These are phyloP conservation scores for Athalia rosae DNA, from an alignment of 2,888 invertebrate species.

Conservation along the genomic window DNA sequence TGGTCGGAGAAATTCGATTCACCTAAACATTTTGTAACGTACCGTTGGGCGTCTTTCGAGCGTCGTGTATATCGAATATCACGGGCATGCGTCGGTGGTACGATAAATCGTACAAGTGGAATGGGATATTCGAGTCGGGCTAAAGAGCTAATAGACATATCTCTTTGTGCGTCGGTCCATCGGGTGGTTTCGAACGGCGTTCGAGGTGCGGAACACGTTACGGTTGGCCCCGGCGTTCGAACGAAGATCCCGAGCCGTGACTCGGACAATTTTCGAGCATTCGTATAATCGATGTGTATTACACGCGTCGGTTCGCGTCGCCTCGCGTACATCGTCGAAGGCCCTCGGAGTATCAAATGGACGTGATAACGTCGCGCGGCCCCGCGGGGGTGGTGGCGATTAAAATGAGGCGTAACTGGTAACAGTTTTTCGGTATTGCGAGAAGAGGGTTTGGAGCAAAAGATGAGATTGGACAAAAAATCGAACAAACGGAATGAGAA, in stretches of 20 bases:
- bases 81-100: too few species aligned
- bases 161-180: slow-evolving; percentile 31
- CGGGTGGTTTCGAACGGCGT: background rate
- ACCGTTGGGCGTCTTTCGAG: background rate
- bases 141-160: slow-evolving; percentile 45
- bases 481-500: slow-evolving; percentile 2
- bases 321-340: background rate
- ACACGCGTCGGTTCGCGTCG: slow-evolving; percentile 35
- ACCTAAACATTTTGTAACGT: too few species aligned
- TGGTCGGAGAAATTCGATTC: too few species aligned
- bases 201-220: slow-evolving; percentile 33
- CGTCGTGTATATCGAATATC: slow-evolving; percentile 28
- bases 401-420: too few species aligned
- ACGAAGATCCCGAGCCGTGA: slow-evolving; percentile 27
- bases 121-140: slow-evolving; percentile 12
- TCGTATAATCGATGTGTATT: slow-evolving; percentile 46
- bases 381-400: too few species aligned
- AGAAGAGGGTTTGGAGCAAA: too few species aligned
- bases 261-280: slow-evolving; percentile 41
- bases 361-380: background rate
- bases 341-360: background rate
- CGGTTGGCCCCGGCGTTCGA: slow-evolving; percentile 2
- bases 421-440: too few species aligned
- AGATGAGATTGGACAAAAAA: too few species aligned
- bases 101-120: background rate